These are phyloP conservation scores for Bombus breviceps DNA, from an alignment of 1,140 invertebrate species.

Conservation along the genomic window DNA sequence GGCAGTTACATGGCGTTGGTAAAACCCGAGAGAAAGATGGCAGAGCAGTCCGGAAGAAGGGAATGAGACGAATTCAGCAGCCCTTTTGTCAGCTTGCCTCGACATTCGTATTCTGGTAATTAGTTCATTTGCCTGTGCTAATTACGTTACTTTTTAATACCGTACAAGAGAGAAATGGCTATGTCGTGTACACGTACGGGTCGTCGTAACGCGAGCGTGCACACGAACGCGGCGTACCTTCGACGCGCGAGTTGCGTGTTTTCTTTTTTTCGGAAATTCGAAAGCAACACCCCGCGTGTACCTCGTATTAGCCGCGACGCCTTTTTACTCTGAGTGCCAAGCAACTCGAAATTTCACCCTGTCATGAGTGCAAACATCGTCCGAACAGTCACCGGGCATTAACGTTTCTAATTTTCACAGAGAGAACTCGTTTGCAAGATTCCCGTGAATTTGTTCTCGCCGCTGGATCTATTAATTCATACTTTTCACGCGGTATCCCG, in stretches of 20 bases:
- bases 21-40: conserved; percentile 40
- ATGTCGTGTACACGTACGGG: not conserved
- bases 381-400: not conserved
- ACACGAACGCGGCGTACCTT: not conserved
- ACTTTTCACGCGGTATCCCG: not conserved
- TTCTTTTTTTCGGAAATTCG: conserved; percentile 40
- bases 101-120: conserved; percentile 80
- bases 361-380: not conserved
- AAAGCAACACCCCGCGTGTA: conserved; percentile 40
- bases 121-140: conserved; percentile 81
- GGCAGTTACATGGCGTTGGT: conserved; percentile 15
- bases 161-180: conserved; percentile 62
- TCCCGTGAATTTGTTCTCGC: not conserved
- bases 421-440: not conserved
- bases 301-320: conserved; percentile 20
- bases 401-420: not conserved
- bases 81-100: conserved; percentile 76
- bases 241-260: not conserved
- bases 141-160: conserved; percentile 78
- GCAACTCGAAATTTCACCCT: conserved; percentile 26
- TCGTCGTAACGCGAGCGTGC: conserved; percentile 11
- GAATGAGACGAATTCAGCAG: conserved; percentile 39
- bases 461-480: not conserved
- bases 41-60: conserved; percentile 25
- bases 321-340: conserved; percentile 12